Base-by-base conservation (phyloP, 2,888 invertebrate genomes). In the Amphiduros pacificus region DNA sequence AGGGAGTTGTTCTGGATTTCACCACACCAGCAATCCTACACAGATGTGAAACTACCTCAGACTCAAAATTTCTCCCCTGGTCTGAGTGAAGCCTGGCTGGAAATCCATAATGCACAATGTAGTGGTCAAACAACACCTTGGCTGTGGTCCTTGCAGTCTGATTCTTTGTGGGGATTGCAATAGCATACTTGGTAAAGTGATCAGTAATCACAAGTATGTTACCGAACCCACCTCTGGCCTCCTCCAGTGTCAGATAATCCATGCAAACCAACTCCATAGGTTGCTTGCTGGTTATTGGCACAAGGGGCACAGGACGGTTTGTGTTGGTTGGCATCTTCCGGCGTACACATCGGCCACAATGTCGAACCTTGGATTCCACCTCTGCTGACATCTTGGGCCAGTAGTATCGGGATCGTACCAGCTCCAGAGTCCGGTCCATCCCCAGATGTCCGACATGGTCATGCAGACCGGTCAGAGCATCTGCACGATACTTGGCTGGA, bases 181-280 rank as follows among this genome's bases (percentile, higher is more conserved):
- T 24, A 1, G 63, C 57, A 50, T 64, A 68, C 20, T 59, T 53
- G 3, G 64, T 68, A 32, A 65, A 68, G 29, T 58, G 58, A 31
- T 69, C 64, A 0, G 66, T 69, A 14, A 68, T 60, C 2, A 69
- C 63, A 22, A 69, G 32, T 20, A 66, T 55, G 53, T 68, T 41
- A 28, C 60, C 61, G 24, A 44, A 36, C 9, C 62, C 62, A 14
- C 60, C 62, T 28, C 49, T 63, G 1, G 61, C 52, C 31, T 24
- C 31, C 22, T 69, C 66, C 24, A 66, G 22, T 20, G 52, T 31
- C n/a, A 64, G 24, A 32, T 61, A 68, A 49, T 64, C 63, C 9
- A 68, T 61, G 27, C 61, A 61, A 11, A 68, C 58, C 1, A 66
- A 31, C 41, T 68, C 61, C 40, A 69, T 26, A 3, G 67, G 66